These are phyloP conservation scores for Scophthalmus maximus DNA, from an alignment of 2,113 vertebrate species.

Conservation along the genomic window DNA sequence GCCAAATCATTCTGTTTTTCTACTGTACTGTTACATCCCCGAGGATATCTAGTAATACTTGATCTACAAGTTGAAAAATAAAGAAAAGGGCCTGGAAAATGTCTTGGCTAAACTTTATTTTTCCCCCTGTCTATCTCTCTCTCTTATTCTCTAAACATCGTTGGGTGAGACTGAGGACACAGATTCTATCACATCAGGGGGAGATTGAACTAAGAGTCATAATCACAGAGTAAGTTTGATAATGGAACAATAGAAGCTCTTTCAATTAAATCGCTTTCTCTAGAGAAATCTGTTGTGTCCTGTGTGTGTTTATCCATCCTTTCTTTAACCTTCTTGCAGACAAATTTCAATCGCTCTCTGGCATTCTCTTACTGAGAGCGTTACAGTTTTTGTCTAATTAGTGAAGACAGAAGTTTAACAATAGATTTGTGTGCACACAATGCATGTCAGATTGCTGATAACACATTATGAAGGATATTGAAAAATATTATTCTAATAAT, in stretches of 20 bases:
- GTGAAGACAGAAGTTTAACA: constrained; percentile 19
- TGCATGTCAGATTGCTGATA: no score
- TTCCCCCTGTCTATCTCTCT: constrained; percentile 20
- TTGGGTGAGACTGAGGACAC: constrained; percentile 42
- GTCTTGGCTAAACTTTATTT: constrained; percentile 29
- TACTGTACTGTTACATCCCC: constrained; percentile 6
- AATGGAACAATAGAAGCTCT: constrained; percentile 71
- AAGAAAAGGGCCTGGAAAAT: constrained; percentile 50
- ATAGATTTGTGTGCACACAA: not conserved
- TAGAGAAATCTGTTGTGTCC: constrained; percentile 49
- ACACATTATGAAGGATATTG: no score
- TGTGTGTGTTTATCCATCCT: constrained; percentile 68
- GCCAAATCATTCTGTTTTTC: not conserved
- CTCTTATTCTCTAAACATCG: constrained; percentile 34
- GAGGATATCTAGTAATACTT: constrained; percentile 11
- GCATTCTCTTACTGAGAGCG: constrained; percentile 11
- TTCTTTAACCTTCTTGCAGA: constrained; percentile 50
- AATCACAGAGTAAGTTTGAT: constrained; percentile 73
- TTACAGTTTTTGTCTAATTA: constrained; percentile 48
- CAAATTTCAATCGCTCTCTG: constrained; percentile 54
- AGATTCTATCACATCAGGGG: constrained; percentile 50
- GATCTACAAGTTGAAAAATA: constrained; percentile 29
- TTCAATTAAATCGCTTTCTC: constrained; percentile 71
- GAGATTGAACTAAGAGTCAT: constrained; percentile 74
- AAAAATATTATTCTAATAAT: no score